Evolutionary conservation across 1,140 invertebrate genomes (phyloP), one percentile per base, ranked within the genome.

Genomic region (Zaprionus vittiger): DNA sequence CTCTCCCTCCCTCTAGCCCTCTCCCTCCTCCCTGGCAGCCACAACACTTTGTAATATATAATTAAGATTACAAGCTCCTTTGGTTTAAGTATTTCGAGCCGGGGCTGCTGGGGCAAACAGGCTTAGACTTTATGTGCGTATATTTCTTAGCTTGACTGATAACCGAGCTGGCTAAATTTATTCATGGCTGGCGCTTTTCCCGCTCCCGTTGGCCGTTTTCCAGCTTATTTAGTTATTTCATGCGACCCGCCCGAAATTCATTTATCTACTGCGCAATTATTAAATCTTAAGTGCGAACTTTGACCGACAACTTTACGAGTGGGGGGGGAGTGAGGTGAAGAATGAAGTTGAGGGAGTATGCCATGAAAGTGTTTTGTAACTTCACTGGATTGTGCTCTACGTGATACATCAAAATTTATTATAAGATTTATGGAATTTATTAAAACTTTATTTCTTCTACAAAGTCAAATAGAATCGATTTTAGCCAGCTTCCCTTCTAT

Each of bases 31-130:
- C 12, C 24, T 41, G 41, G 63, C 55, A 74, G 71, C 81, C 79
- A 74, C 76, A 84, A 84, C 81, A 89, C 85, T 90, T 89, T 90
- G 79, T 89, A 90, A 85, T 90, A 90, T 90, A 90, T 90, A 90
- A 90, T 90, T 90, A 90, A 90, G 85, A 90, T 90, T 90, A 90
- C 85, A 90, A 90, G 85, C 81, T 77, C 71, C 61, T 83, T 84
- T 79, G 81, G 86, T 75, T 81, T 85, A 77, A 57, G 77, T 65
- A 81, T 81, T 79, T 81, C 34, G 56, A 71, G 76, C 62, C 79
- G 59, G 70, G 44, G 44, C 44, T 20, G 17, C 17, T 64, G 56
- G 44, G 26, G 59, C 60, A 65, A 68, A 73, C 60, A 44, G 66
- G 66, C 67, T 71, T 76, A 66, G 62, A 65, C 37, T 69, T 70